Evolutionary conservation across 2,888 invertebrate species (phyloP).

Genomic region (Nudaria mundana): DNA sequence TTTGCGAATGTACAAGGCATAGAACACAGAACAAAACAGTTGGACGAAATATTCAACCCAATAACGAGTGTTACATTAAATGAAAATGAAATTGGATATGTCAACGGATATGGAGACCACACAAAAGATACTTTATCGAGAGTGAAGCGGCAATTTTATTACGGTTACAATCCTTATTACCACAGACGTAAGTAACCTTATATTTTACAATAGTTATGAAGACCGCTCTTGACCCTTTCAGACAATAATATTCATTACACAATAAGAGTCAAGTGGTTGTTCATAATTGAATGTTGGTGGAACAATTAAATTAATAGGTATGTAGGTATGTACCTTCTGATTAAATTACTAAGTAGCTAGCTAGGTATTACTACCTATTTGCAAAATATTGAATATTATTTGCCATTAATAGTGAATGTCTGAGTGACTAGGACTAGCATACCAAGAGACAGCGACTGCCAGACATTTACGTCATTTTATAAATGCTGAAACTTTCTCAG

Average conservation of each 20-base stretch:
- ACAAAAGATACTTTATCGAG: conserved; percentile 32
- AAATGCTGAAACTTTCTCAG: no score
- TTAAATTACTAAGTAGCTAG: no score
- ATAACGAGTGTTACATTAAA: conserved; percentile 38
- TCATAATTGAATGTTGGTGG: no score
- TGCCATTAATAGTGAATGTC: no score
- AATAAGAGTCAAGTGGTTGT: no score
- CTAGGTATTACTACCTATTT: no score
- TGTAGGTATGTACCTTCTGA: no score
- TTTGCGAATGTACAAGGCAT: conserved; percentile 14
- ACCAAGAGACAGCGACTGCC: no score
- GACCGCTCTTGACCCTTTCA: not conserved
- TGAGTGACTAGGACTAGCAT: no score
- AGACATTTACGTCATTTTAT: no score
- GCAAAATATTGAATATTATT: no score
- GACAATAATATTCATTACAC: not conserved
- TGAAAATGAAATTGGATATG: conserved; percentile 33
- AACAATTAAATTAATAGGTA: no score
- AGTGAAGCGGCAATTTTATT: conserved; percentile 44
- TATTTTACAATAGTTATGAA: not conserved
- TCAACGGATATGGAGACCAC: conserved; percentile 22
- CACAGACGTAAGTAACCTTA: conserved; percentile 31
- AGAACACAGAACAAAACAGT: conserved; percentile 17
- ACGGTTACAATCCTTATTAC: conserved; percentile 31
- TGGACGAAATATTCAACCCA: conserved; percentile 35